phyloP scores from a whole-genome alignment of 2,113 vertebrate genomes.

The Calyptommatus sinebrachiatus region DNA sequence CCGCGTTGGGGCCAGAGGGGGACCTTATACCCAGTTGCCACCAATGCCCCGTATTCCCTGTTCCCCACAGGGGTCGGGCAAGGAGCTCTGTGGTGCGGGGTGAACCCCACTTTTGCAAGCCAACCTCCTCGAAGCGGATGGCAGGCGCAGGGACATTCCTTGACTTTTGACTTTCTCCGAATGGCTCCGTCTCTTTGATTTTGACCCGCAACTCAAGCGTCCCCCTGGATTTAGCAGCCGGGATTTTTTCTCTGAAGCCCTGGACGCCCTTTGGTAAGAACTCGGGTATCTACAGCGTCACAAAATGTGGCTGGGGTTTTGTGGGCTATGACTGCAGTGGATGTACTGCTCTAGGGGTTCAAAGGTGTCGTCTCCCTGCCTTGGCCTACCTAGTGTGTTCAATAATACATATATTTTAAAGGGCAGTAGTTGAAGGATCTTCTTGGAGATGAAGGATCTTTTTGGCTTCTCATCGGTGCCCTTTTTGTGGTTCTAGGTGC shows the following conservation, averaged over 20 bases:
- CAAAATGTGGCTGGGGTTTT: too few relatives aligned
- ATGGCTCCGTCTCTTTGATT: not conserved
- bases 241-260: not conserved
- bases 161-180: not conserved
- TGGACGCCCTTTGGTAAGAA: slow-evolving; percentile 6
- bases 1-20: not conserved
- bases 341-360: too few relatives aligned
- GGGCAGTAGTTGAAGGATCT: not conserved
- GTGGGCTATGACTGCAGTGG: not conserved
- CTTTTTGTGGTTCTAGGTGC: too few relatives aligned
- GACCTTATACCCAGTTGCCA: not conserved
- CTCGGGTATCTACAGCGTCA: not conserved
- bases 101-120: not conserved
- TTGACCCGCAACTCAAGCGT: not conserved
- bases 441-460: not conserved
- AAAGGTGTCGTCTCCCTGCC: not conserved
- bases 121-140: not conserved
- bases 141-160: not conserved
- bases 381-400: not conserved
- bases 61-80: not conserved
- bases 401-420: too few relatives aligned
- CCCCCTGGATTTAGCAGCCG: slow-evolving; percentile 9
- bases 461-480: too few relatives aligned
- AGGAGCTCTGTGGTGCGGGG: not conserved
- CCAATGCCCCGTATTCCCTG: not conserved